phyloP scores from a whole-genome alignment of 1,140 invertebrate genomes.

The Adelges cooleyi region DNA sequence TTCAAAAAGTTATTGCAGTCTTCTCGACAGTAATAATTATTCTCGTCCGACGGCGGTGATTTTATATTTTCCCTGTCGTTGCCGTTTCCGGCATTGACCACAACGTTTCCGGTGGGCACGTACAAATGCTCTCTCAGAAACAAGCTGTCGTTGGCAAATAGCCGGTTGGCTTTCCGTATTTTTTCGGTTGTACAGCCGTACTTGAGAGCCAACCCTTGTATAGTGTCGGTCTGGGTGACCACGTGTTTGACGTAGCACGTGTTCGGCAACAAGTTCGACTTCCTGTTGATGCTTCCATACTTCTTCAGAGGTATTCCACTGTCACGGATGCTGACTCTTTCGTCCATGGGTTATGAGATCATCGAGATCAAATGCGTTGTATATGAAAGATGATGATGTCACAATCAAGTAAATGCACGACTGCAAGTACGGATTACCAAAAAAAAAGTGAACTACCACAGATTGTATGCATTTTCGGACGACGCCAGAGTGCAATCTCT shows the following conservation, averaged over 20 bases:
- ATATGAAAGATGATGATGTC: background rate
- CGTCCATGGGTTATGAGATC: constrained; percentile 37
- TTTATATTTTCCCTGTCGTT: background rate
- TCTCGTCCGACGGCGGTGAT: background rate
- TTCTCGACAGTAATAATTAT: constrained; percentile 33
- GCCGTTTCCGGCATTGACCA: background rate
- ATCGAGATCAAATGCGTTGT: background rate
- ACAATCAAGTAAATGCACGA: background rate
- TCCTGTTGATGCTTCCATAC: constrained; percentile 69
- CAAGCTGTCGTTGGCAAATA: constrained; percentile 80
- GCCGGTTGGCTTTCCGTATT: constrained; percentile 70
- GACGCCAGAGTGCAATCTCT: too few species aligned
- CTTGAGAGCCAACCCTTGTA: constrained; percentile 83
- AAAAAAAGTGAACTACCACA: too few species aligned
- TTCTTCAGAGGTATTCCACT: constrained; percentile 70
- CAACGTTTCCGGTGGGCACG: constrained; percentile 31
- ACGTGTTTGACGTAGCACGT: constrained; percentile 63
- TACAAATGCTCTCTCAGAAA: constrained; percentile 33
- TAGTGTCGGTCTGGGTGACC: constrained; percentile 70
- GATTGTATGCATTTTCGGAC: too few species aligned
- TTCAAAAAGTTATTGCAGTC: constrained; percentile 68
- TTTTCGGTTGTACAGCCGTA: constrained; percentile 86
- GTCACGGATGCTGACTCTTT: constrained; percentile 70
- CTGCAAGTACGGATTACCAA: too few species aligned
- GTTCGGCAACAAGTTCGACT: constrained; percentile 42